Evolutionary conservation across 2,113 vertebrate genomes (phyloP).

Genomic region (Chaetodon trifascialis): DNA sequence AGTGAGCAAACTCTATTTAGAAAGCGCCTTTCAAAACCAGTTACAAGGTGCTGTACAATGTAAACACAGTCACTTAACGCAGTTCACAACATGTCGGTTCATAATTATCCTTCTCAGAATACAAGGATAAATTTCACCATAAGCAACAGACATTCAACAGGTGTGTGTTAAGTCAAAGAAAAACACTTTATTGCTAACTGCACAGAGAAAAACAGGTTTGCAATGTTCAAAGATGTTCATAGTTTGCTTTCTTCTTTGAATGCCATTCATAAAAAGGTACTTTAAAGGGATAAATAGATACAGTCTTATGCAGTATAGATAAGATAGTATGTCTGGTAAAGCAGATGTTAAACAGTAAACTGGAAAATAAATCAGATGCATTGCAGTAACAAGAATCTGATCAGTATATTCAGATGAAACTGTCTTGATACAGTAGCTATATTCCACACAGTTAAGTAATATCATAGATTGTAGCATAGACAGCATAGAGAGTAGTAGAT

Average conservation of each 20-base stretch:
- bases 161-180: not conserved
- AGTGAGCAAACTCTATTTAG: too few relatives aligned
- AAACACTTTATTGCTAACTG: not conserved
- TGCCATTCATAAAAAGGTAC: not conserved
- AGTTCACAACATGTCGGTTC: not conserved
- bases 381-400: not conserved
- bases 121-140: not conserved
- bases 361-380: not conserved
- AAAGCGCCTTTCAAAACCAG: too few relatives aligned
- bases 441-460: not conserved
- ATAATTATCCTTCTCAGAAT: not conserved
- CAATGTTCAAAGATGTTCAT: not conserved
- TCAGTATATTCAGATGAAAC: not conserved
- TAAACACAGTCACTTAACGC: slow-evolving; percentile 9
- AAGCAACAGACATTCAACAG: not conserved
- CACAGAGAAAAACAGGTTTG: not conserved
- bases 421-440: not conserved
- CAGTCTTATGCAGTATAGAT: not conserved
- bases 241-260: not conserved
- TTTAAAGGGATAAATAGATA: not conserved
- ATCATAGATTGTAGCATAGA: too few relatives aligned
- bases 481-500: too few relatives aligned
- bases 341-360: not conserved
- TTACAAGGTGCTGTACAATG: too few relatives aligned
- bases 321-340: too few relatives aligned